phyloP scores from a whole-genome alignment of 1,140 invertebrate genomes.

The Pectinophora gossypiella region DNA sequence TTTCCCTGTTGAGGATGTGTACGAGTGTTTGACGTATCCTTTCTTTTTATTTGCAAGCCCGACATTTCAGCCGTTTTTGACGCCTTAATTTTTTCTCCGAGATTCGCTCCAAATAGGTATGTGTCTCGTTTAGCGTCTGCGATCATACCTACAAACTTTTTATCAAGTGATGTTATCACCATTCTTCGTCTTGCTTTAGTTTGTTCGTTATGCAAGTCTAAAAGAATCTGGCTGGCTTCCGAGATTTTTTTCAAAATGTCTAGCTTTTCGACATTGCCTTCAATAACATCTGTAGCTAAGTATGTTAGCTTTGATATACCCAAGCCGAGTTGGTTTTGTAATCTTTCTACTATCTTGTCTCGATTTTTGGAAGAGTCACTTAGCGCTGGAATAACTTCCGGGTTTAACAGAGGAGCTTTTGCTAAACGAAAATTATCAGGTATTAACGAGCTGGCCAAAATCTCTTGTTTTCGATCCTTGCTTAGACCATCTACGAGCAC shows the following conservation, averaged over 20 bases:
- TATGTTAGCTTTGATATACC: slow-evolving; percentile 3
- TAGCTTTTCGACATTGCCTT: slow-evolving; percentile 1
- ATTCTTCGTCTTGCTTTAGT: slow-evolving; percentile 4
- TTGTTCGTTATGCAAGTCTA: slow-evolving; percentile 6
- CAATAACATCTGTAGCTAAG: slow-evolving; percentile 1
- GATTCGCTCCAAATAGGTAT: slow-evolving; percentile 5
- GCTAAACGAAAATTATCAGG: slow-evolving; percentile 5
- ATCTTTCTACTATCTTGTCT: slow-evolving; percentile 6
- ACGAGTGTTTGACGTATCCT: not conserved
- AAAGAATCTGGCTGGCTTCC: slow-evolving; percentile 1
- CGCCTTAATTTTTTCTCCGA: slow-evolving; percentile 9
- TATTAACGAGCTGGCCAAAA: not conserved
- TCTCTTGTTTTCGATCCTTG: not conserved
- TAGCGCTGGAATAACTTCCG: slow-evolving; percentile 1
- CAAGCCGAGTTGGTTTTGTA: slow-evolving; percentile 2
- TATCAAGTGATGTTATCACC: slow-evolving; percentile 2
- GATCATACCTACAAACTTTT: slow-evolving; percentile 1
- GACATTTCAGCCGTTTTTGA: slow-evolving; percentile 7
- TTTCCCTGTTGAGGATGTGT: slow-evolving; percentile 8
- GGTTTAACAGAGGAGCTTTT: slow-evolving; percentile 5
- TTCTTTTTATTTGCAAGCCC: slow-evolving; percentile 6
- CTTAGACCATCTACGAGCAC: not conserved
- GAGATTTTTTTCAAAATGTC: slow-evolving; percentile 7
- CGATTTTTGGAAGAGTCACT: slow-evolving; percentile 3
- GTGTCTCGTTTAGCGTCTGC: slow-evolving; percentile 6